These are phyloP conservation scores for Bruchidius siliquastri DNA, from an alignment of 2,888 invertebrate species.

Conservation along the genomic window DNA sequence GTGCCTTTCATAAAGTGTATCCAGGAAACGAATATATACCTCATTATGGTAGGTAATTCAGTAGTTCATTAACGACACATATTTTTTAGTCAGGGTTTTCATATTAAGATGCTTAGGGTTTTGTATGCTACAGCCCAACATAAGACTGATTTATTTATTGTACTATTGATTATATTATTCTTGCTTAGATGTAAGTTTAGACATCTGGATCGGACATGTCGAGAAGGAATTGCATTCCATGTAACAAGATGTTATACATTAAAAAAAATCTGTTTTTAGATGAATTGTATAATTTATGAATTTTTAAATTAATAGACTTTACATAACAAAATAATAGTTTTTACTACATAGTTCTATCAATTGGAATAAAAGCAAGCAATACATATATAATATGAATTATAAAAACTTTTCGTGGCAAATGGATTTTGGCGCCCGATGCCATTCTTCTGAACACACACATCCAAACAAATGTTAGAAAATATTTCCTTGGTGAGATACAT, in stretches of 20 bases:
- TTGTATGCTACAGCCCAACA: not conserved
- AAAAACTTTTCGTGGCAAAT: too few species aligned
- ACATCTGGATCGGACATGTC: not conserved
- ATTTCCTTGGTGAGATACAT: too few species aligned
- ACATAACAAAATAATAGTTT: too few species aligned
- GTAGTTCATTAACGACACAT: not conserved
- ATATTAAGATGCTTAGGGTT: not conserved
- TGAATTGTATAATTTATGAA: too few species aligned
- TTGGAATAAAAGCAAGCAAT: too few species aligned
- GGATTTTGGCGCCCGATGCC: too few species aligned
- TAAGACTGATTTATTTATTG: not conserved
- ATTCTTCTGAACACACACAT: too few species aligned
- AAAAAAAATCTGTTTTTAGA: not conserved
- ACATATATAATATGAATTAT: too few species aligned
- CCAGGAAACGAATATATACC: not conserved
- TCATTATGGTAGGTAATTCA: not conserved
- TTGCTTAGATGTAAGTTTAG: not conserved
- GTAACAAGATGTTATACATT: not conserved
- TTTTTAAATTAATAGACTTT: too few species aligned
- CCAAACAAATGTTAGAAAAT: too few species aligned
- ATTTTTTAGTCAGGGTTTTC: not conserved
- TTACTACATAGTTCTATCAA: too few species aligned
- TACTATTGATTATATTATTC: not conserved
- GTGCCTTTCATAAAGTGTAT: not conserved
- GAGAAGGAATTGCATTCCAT: not conserved